Percentiles rank a stretch among this genome's conserved stretches.
Conservation (phyloP, 2,888 invertebrate genomes). For the Tipula vernalis region DNA sequence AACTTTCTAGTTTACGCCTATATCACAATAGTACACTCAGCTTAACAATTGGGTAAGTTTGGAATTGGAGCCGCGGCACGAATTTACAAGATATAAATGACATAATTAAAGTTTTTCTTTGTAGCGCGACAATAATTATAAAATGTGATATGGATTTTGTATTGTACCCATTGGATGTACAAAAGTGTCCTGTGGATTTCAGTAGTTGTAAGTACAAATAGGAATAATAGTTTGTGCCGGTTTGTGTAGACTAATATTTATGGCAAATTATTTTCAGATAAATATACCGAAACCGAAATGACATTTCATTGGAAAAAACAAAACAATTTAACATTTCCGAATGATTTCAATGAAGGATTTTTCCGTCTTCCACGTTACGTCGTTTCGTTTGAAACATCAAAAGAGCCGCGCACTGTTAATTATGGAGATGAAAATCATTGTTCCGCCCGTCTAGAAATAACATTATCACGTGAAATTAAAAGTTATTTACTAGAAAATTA, state of each 20-base stretch:
- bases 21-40: slow-evolving; percentile 49
- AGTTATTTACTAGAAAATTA: slow-evolving; percentile 51
- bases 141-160: slow-evolving; percentile 55
- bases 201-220: slow-evolving; percentile 45
- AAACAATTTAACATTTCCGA: slow-evolving; percentile 39
- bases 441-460: slow-evolving; percentile 46
- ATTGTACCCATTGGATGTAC: slow-evolving; percentile 48
- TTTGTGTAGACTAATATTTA: not conserved
- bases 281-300: slow-evolving; percentile 46
- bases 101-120: not conserved
- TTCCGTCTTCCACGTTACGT: slow-evolving; percentile 52
- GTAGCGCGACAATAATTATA: slow-evolving; percentile 48
- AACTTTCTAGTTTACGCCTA: slow-evolving; percentile 47
- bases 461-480: slow-evolving; percentile 45
- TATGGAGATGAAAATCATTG: slow-evolving; percentile 52
- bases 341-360: slow-evolving; percentile 39
- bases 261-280: slow-evolving; percentile 33
- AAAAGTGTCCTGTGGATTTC: slow-evolving; percentile 50
- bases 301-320: slow-evolving; percentile 49
- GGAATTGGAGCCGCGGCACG: slow-evolving; percentile 10
- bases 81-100: not conserved
- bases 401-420: slow-evolving; percentile 46
- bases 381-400: slow-evolving; percentile 47
- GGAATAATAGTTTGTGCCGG: not conserved
- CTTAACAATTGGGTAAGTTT: slow-evolving; percentile 49